Conservation (phyloP, 2,797 vertebrate species). For the Cyclura pinguis region DNA sequence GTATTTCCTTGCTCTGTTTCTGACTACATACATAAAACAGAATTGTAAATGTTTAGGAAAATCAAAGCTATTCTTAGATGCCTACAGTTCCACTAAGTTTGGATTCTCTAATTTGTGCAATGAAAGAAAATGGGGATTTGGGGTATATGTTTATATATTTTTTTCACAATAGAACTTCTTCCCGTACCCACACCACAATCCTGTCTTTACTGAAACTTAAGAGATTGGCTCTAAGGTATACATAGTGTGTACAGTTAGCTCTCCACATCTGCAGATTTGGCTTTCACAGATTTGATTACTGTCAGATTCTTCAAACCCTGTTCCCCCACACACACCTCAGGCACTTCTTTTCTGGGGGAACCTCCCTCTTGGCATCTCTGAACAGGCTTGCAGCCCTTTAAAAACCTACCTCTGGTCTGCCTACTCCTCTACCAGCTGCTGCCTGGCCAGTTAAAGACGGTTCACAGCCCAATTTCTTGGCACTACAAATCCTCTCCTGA, state of each 20-base stretch:
- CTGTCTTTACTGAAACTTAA: constrained; percentile 57
- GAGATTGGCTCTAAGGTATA: constrained; percentile 57
- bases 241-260: background rate
- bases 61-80: constrained; percentile 83
- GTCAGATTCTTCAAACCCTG: no score
- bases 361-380: no score
- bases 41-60: constrained; percentile 83
- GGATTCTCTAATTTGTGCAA: constrained; percentile 69
- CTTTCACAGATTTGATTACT: no score
- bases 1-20: constrained; percentile 79
- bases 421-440: no score
- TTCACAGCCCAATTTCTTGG: no score
- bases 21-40: constrained; percentile 81
- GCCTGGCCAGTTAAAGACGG: no score
- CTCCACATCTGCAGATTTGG: no score
- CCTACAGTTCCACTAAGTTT: constrained; percentile 75
- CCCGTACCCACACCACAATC: constrained; percentile 38
- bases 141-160: constrained; percentile 60
- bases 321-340: no score
- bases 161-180: constrained; percentile 61
- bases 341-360: no score
- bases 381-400: no score
- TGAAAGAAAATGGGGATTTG: constrained; percentile 70
- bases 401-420: no score
- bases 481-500: no score